Base-by-base conservation (phyloP, 2,888 invertebrate genomes). In the Drosophila nr. fundita region DNA sequence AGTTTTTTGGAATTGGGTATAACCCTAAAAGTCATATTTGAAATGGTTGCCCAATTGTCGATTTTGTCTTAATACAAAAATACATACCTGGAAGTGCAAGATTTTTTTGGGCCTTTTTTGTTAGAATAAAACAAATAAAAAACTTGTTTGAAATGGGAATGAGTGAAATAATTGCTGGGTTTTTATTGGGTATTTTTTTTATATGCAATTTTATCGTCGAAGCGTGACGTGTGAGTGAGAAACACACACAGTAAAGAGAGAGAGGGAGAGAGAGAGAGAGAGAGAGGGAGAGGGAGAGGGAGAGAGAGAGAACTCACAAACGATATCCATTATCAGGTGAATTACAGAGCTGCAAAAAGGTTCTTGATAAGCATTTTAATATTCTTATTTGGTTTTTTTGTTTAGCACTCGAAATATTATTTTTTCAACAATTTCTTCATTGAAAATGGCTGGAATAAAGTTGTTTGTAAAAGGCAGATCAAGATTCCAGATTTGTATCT, bases 161-260 rank as follows among this genome's bases (percentile, higher is more conserved):
- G 50, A 50, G 29, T 21, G 4, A 52, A 52, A 52, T 21, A 21
- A 24, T 24, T 36, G 24, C 18, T 24, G 52, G 8, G 15, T 24
- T 52, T 29, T 45, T 45, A 58, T 54, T 49, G 53, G 38, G 30
- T 21, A 32, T n/a, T 24, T 53, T 45, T 21, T 4, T n/a, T 7
- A 53, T 50, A 50, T 61, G 55, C 64, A 71, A 45, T 63, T 74
- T 81, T 81, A 83, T 78, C 52, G 70, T 27, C 66, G 55, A 67
- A 73, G 87, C 81, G 87, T 82, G 79, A 82, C 87, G 68, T 58
- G 55, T 45, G 21, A 21, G 42, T 21, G 7, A 21, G 13, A 13
- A 45, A 13, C 21, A 45, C 13, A 7, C 13, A 15, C 7, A 21
- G 13, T 2, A 15, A 45, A 45, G 21, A 21, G 21, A 21, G 7